Evolutionary conservation across 2,888 invertebrate species (phyloP).

Genomic region (Zootermopsis nevadensis): DNA sequence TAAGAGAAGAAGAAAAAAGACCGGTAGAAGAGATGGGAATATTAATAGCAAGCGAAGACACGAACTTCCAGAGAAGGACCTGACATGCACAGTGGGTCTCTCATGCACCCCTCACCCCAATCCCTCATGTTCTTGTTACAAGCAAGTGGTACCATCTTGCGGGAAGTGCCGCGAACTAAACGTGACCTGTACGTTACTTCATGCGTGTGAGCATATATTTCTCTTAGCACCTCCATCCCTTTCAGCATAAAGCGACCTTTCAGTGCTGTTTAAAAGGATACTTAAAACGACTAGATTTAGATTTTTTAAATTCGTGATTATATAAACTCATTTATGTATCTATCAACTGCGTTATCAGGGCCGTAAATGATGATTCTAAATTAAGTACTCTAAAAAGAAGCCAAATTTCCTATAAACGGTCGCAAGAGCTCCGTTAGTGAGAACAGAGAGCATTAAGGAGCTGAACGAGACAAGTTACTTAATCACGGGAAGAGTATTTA

Average conservation of each 20-base stretch:
- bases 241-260: neutral
- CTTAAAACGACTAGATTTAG: no score
- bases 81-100: constrained; percentile 1
- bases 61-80: neutral
- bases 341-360: no score
- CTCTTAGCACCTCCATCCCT: constrained; percentile 13
- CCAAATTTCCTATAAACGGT: no score
- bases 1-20: neutral
- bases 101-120: neutral
- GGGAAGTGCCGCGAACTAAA: constrained; percentile 52
- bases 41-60: constrained; percentile 34
- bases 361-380: no score
- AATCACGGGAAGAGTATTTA: no score
- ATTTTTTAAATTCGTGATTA: no score
- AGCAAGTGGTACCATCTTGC: constrained; percentile 52
- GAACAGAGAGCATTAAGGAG: no score
- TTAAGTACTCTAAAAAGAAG: no score
- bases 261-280: neutral
- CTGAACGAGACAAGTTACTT: no score
- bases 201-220: constrained; percentile 44
- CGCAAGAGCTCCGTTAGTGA: no score
- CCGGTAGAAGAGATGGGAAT: constrained; percentile 24
- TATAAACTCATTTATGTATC: no score
- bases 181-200: constrained; percentile 50
- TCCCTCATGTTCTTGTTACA: constrained; percentile 7